Conservation (phyloP, 1,140 invertebrate genomes). For the Musca domestica region DNA sequence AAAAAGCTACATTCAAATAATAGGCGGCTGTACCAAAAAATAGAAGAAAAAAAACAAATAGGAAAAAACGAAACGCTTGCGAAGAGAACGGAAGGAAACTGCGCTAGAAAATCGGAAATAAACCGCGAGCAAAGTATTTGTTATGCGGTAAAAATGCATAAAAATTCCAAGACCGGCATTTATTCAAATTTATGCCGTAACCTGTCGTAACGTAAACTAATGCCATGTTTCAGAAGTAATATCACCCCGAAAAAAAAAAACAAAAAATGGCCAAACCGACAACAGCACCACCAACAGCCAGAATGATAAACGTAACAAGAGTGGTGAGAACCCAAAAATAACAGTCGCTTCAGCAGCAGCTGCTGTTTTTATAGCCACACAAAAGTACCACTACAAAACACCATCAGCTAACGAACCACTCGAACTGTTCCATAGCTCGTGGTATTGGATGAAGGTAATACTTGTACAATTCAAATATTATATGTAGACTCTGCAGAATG, state of each 20-base stretch:
- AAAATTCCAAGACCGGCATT: conserved; percentile 54
- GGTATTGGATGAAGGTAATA: conserved; percentile 18
- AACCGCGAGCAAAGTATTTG: conserved; percentile 52
- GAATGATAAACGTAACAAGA: neutral
- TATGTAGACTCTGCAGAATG: neutral
- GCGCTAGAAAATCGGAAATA: conserved; percentile 45
- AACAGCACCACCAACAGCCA: neutral
- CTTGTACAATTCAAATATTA: neutral
- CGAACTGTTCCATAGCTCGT: neutral
- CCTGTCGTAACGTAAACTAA: conserved; percentile 28
- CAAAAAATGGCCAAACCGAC: neutral
- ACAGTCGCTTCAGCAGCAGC: neutral
- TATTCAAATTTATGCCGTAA: conserved; percentile 54
- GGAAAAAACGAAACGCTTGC: neutral
- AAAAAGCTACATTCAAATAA: no score
- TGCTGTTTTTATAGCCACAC: neutral
- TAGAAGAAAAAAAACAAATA: neutral
- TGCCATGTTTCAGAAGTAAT: conserved; percentile 4
- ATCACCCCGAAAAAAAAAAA: neutral
- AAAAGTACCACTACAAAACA: neutral
- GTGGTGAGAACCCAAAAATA: neutral
- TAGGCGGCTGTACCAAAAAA: neutral
- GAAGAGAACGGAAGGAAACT: conserved; percentile 47
- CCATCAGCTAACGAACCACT: neutral
- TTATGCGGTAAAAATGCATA: conserved; percentile 54